phyloP scores from a whole-genome alignment of 2,113 vertebrate genomes.

The Festucalex cinctus region DNA sequence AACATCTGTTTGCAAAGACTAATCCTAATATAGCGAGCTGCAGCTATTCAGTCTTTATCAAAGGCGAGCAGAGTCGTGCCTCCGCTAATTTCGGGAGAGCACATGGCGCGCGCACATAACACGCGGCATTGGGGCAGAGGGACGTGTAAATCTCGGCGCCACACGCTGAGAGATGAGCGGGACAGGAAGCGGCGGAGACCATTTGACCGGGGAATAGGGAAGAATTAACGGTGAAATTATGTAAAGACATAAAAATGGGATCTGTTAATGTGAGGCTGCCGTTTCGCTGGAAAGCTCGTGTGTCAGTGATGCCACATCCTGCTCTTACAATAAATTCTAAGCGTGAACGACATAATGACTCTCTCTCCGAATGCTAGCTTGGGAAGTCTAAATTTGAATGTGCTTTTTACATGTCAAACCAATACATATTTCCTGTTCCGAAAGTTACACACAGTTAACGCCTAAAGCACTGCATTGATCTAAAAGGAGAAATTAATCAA shows the following conservation, averaged over 20 bases:
- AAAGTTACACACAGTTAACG: slow-evolving; percentile 4
- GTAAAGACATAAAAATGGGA: slow-evolving; percentile 27
- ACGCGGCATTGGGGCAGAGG: slow-evolving; percentile 19
- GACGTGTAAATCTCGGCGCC: slow-evolving; percentile 35
- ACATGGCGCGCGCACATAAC: slow-evolving; percentile 14
- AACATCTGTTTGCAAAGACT: slow-evolving; percentile 71
- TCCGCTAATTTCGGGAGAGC: slow-evolving; percentile 35
- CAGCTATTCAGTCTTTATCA: slow-evolving; percentile 46
- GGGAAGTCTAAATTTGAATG: neutral
- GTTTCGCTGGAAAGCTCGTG: slow-evolving; percentile 6
- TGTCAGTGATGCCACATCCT: slow-evolving; percentile 21
- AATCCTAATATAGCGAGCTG: slow-evolving; percentile 61
- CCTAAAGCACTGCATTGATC: slow-evolving; percentile 18
- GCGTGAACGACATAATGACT: slow-evolving; percentile 11
- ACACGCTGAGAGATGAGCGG: slow-evolving; percentile 44
- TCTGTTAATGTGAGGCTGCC: neutral
- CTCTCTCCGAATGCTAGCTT: neutral
- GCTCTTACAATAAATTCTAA: slow-evolving; percentile 2
- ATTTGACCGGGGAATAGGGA: slow-evolving; percentile 38
- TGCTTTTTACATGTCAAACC: neutral
- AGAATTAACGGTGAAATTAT: slow-evolving; percentile 44
- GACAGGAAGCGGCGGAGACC: slow-evolving; percentile 45
- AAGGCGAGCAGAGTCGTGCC: slow-evolving; percentile 35
- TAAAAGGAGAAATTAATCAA: slow-evolving; percentile 30
- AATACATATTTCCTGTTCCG: neutral